Conservation (phyloP, 2,888 invertebrate genomes). For the Baronia brevicornis region DNA sequence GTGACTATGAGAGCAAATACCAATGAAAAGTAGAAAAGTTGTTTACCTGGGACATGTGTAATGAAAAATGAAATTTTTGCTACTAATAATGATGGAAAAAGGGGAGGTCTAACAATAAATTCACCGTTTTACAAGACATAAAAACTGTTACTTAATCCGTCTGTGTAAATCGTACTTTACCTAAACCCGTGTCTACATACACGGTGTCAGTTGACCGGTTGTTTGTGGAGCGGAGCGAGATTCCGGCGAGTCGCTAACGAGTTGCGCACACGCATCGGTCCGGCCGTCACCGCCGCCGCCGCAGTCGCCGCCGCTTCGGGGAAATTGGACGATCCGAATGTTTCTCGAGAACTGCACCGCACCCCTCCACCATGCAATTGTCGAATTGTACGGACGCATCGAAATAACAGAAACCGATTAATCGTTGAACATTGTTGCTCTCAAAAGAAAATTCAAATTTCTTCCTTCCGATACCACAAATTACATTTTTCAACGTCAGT, state of each 20-base stretch:
- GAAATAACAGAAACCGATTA: too few relatives aligned
- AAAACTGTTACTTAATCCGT: conserved; percentile 25
- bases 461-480: too few relatives aligned
- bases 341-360: conserved; percentile 16
- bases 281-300: conserved; percentile 3
- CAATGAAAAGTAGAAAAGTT: too few relatives aligned
- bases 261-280: conserved; percentile 48
- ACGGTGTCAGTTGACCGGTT: conserved; percentile 36
- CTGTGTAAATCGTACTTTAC: conserved; percentile 22
- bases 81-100: too few relatives aligned
- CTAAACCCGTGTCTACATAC: conserved; percentile 21
- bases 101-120: too few relatives aligned
- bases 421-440: too few relatives aligned
- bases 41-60: too few relatives aligned
- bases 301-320: conserved; percentile 30
- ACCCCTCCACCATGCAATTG: background rate
- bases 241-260: conserved; percentile 59
- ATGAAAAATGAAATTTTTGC: too few relatives aligned
- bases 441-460: too few relatives aligned
- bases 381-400: too few relatives aligned
- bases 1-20: too few relatives aligned
- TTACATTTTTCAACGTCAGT: too few relatives aligned
- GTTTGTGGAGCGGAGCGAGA: conserved; percentile 46
- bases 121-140: conserved; percentile 13
- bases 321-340: conserved; percentile 38